phyloP scores from a whole-genome alignment of 2,888 invertebrate genomes.

The Dermolepida albohirtum region DNA sequence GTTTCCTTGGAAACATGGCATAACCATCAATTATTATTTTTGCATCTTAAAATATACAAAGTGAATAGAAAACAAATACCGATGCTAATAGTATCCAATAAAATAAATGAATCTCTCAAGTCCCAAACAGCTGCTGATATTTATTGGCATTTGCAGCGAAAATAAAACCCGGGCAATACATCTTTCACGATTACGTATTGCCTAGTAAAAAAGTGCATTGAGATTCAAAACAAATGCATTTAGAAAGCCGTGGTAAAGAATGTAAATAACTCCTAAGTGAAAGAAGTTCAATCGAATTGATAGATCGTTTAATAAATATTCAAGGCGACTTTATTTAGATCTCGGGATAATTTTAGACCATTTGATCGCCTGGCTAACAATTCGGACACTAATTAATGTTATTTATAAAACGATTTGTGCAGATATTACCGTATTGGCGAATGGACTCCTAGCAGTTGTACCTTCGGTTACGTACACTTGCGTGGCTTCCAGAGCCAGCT shows the following conservation, averaged over 20 bases:
- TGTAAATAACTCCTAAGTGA: no score
- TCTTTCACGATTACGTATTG: not conserved
- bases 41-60: not conserved
- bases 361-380: not conserved
- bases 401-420: slow-evolving; percentile 14
- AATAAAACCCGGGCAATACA: not conserved
- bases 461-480: slow-evolving; percentile 88
- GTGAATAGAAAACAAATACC: no score
- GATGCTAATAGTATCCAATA: not conserved
- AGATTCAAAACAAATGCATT: no score
- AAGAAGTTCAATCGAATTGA: not conserved
- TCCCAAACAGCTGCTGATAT: slow-evolving; percentile 7
- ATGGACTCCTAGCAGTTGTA: slow-evolving; percentile 82
- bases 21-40: not conserved
- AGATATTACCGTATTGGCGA: slow-evolving; percentile 82
- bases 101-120: slow-evolving; percentile 2
- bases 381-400: slow-evolving; percentile 30
- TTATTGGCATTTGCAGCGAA: not conserved
- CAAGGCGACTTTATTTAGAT: not conserved
- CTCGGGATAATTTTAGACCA: slow-evolving; percentile 12
- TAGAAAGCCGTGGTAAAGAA: no score
- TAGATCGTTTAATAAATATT: no score
- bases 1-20: no score
- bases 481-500: slow-evolving; percentile 87
- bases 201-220: no score